Evolutionary conservation across 2,888 invertebrate species (phyloP), one percentile per base, ranked within the genome.

Genomic region (Chironomus tentans): DNA sequence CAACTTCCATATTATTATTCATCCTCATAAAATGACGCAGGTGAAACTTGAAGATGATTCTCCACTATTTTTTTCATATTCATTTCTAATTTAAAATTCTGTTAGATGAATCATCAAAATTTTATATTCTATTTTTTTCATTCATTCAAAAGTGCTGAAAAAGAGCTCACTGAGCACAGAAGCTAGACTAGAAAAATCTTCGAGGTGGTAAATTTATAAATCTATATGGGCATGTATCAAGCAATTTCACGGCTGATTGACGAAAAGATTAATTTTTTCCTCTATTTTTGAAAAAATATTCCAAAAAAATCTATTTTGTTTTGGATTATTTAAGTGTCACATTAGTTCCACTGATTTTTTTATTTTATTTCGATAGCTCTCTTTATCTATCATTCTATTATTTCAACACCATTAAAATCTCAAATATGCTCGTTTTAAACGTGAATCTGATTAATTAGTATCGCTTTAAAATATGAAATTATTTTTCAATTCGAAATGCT

Each of bases 401-500:
- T 38, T 38, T 38, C 38, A 38, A 2, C 38, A 38, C 38, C 56
- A 56, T 18, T 56, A 18, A 56, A 56, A 56, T 56, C 38, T 38
- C 38, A 38, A 15, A 56, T 18, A 56, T 56, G 56, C 56, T 56
- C 56, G 18, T 56, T 56, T 56, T 7, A 56, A 69, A 76, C 76
- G 76, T 76, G 76, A 76, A 69, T 76, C 76, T 69, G 76, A 76
- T 76, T 76, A 76, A 76, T 76, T 76, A 76, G 76, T 47, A 28
- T 48, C 76, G 76, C 74, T 68, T 76, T 76, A 50, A 76, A 76
- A 76, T 76, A 69, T 76, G 69, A 76, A 76, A 76, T 76, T 69
- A 61, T 69, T 56, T 68, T 69, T 38, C 46, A 69, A 69, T 69
- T 24, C 13, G 21, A 47, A 68, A 68, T 24, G 12, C 73, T 70